These are phyloP conservation scores for Nyleta sp. DNA, from an alignment of 2,888 invertebrate species.

Conservation along the genomic window DNA sequence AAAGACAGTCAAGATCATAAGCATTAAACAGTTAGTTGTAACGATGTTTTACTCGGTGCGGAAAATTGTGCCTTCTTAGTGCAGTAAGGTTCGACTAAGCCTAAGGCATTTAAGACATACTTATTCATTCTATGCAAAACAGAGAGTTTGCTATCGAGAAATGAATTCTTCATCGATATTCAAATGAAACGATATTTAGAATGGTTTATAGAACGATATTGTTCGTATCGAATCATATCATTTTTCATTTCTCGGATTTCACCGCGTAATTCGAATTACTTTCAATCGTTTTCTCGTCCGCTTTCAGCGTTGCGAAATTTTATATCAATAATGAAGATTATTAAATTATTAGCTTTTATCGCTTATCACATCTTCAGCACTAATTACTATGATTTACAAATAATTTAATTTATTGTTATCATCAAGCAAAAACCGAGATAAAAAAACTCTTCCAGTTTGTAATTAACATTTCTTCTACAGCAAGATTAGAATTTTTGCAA, in stretches of 20 bases:
- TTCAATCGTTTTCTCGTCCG: conserved; percentile 18
- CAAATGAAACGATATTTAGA: conserved; percentile 19
- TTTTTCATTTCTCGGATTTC: conserved; percentile 34
- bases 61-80: conserved; percentile 82
- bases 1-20: conserved; percentile 41
- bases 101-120: conserved; percentile 69
- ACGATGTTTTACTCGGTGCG: conserved; percentile 78
- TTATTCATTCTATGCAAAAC: conserved; percentile 66
- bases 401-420: too few relatives aligned
- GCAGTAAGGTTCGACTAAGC: conserved; percentile 80
- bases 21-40: conserved; percentile 72
- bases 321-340: not conserved
- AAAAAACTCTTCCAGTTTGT: too few relatives aligned
- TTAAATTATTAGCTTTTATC: too few relatives aligned
- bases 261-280: conserved; percentile 13
- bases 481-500: not conserved
- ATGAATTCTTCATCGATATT: conserved; percentile 32
- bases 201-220: conserved; percentile 46
- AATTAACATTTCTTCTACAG: too few relatives aligned
- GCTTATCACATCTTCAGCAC: too few relatives aligned
- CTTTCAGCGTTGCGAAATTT: conserved; percentile 12
- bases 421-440: too few relatives aligned
- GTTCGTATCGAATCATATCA: conserved; percentile 53
- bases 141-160: conserved; percentile 62
- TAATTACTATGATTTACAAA: too few relatives aligned